phyloP scores from a whole-genome alignment of 2,113 vertebrate genomes.

The Alectura lathami region DNA sequence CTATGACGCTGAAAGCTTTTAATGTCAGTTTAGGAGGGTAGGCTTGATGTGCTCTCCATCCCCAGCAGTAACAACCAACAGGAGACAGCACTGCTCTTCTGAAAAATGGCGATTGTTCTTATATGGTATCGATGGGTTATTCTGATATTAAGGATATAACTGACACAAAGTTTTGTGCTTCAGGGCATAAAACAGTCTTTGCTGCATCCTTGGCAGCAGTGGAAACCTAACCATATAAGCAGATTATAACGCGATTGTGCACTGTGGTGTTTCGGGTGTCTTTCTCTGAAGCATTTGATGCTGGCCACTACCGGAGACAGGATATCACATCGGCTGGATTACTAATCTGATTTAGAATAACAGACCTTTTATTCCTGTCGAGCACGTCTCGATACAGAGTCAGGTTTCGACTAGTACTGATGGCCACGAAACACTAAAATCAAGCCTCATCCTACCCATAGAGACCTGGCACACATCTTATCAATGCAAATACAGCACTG shows the following conservation, averaged over 20 bases:
- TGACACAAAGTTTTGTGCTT: background rate
- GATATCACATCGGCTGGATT: constrained; percentile 38
- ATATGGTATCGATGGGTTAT: background rate
- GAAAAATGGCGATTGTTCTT: background rate
- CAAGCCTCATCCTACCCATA: fast-evolving
- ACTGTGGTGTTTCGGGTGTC: background rate
- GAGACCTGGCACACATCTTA: background rate
- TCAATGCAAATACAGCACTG: background rate
- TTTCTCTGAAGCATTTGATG: constrained; percentile 34
- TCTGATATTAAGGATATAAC: constrained; percentile 1
- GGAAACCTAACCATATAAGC: constrained; percentile 6
- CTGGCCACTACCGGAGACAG: constrained; percentile 34
- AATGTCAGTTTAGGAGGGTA: background rate
- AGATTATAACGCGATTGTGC: background rate
- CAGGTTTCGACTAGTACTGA: constrained; percentile 43
- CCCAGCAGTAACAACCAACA: background rate
- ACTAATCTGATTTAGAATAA: constrained; percentile 62
- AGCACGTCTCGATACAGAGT: background rate
- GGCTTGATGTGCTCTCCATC: fast-evolving
- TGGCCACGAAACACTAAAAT: background rate
- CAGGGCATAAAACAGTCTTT: constrained; percentile 1
- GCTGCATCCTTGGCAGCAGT: background rate
- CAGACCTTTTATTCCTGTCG: constrained; percentile 60
- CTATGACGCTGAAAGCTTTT: background rate
- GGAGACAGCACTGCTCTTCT: background rate